These are phyloP conservation scores for Plectrocnemia conspersa DNA, from an alignment of 1,140 invertebrate species.

Conservation along the genomic window DNA sequence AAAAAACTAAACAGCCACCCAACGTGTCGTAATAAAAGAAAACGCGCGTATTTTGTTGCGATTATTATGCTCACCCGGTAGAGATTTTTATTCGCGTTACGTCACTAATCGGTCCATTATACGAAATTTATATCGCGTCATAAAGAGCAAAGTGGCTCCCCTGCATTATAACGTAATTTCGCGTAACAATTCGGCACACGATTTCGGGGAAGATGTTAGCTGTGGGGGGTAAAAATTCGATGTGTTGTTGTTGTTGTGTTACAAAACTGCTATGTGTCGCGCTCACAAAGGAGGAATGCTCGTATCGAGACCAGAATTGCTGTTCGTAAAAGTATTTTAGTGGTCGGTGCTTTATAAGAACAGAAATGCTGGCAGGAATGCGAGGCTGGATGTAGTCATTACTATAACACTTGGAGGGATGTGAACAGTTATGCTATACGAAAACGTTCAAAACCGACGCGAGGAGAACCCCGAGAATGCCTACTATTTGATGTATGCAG, in stretches of 20 bases:
- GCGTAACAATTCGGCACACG: no score
- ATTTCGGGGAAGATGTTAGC: no score
- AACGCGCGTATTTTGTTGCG: not conserved
- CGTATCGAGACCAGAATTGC: conserved; percentile 13
- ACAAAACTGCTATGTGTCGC: conserved; percentile 5
- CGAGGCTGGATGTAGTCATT: conserved; percentile 8
- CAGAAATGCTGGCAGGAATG: conserved; percentile 1
- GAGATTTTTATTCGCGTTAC: not conserved
- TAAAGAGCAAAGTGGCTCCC: not conserved
- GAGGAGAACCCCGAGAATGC: no score
- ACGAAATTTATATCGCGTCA: not conserved
- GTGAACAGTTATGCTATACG: not conserved
- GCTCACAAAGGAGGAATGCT: conserved; percentile 11
- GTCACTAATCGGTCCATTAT: not conserved
- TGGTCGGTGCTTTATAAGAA: conserved; percentile 8
- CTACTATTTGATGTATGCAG: no score
- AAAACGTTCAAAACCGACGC: no score
- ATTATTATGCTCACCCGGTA: not conserved
- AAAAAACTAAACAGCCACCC: no score
- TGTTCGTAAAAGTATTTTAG: conserved; percentile 19
- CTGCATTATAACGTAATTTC: not conserved
- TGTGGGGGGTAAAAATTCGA: not conserved
- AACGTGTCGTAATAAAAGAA: no score
- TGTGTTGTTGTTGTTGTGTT: conserved; percentile 6
- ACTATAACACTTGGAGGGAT: conserved; percentile 5